Base-by-base conservation (phyloP, 2,113 vertebrate genomes). In the Tychaedon coryphoeus region DNA sequence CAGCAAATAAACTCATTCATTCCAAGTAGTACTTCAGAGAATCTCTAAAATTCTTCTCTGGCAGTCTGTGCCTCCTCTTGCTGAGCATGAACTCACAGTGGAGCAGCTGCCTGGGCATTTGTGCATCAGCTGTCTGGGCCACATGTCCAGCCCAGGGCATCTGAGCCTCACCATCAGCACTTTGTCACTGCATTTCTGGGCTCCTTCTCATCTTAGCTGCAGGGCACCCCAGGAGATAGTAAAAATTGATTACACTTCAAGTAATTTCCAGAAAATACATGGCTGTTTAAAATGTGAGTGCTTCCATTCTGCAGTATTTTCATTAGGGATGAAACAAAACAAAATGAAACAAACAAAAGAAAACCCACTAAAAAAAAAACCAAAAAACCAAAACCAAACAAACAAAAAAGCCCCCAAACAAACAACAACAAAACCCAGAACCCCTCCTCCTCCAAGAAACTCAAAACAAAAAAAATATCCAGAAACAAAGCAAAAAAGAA, bases 241-340 rank as follows among this genome's bases (percentile, higher is more conserved):
- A 95, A 97, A 97, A 97, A 97, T 51, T 96, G 93, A 97, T 97
- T 94, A 92, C 34, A 62, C 71, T 95, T 95, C 91, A 95, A 95
- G 90, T 95, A 75, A 95, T 87, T 81, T 71, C 75, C 87, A 88
- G 86, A 93, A 96, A 92, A 87, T 93, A 93, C 66, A 36, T 48
- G 76, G 65, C 92, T 76, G 42, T 71, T 91, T 58, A 92, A 95
- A 96, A 92, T 71, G 54, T 56, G 96, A 97, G 31, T 29, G 18
- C 62, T 75, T 88, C 56, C 47, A 24, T 47, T 95, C 86, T 81
- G 73, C 76, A 83, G 51, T 54, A 47, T 16, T 94, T 98, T 94
- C 48, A 40, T 90, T 89, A 87, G 33, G 22, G 47, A 69, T 34
- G 18, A 91, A 93, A 58, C 15, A 64, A 70, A 43, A 38, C 9